Conservation (phyloP, 2,113 vertebrate genomes). For the Xiphorhynchus elegans region DNA sequence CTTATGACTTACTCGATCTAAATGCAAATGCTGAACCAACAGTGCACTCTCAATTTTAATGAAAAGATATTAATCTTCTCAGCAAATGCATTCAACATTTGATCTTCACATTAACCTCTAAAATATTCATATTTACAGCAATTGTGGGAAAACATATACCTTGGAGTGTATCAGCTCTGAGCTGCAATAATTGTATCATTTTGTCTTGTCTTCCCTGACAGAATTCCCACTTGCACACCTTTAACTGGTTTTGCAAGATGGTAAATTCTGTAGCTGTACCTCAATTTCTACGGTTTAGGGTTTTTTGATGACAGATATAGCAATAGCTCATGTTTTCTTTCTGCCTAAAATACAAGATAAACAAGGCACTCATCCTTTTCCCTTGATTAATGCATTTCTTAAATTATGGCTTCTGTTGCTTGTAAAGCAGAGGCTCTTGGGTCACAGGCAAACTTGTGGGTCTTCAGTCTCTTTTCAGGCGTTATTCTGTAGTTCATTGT, state of each 20-base stretch:
- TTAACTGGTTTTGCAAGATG: not conserved
- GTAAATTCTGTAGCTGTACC: not conserved
- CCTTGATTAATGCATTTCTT: not conserved
- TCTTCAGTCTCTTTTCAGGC: not conserved
- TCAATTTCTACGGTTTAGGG: not conserved
- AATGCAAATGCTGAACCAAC: slow-evolving; percentile 75
- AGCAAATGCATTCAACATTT: slow-evolving; percentile 62
- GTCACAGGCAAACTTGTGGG: not conserved
- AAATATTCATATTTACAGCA: slow-evolving; percentile 67
- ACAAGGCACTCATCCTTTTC: not conserved
- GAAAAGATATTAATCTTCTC: slow-evolving; percentile 76
- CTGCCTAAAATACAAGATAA: not conserved
- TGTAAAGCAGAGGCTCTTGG: not conserved
- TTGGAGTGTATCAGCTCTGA: not conserved
- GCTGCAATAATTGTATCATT: slow-evolving; percentile 24
- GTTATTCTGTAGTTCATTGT: not conserved
- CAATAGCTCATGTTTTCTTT: not conserved
- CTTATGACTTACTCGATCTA: slow-evolving; percentile 70
- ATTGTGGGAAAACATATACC: slow-evolving; percentile 11
- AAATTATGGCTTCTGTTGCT: not conserved
- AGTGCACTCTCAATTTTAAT: slow-evolving; percentile 66
- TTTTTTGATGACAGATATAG: not conserved
- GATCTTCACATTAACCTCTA: slow-evolving; percentile 65
- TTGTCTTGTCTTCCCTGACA: slow-evolving; percentile 7
- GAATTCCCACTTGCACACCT: slow-evolving; percentile 20